phyloP scores from a whole-genome alignment of 2,888 invertebrate genomes.

The Deroplatys truncata region DNA sequence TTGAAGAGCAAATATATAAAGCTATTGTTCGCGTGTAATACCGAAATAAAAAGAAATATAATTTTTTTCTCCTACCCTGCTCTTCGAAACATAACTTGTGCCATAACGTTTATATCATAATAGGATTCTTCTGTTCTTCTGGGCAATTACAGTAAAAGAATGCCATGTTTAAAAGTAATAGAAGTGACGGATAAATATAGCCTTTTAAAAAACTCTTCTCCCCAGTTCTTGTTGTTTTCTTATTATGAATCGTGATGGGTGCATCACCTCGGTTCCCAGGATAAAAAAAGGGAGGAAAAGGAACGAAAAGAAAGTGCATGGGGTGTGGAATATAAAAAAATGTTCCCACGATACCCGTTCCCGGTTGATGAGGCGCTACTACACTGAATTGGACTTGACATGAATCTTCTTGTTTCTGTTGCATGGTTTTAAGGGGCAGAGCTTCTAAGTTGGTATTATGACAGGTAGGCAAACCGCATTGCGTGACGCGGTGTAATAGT shows the following conservation, averaged over 20 bases:
- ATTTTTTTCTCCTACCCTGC: neutral
- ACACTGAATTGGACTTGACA: neutral
- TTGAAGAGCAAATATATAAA: neutral
- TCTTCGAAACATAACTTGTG: slow-evolving; percentile 2
- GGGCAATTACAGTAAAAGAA: slow-evolving; percentile 25
- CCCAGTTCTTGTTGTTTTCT: neutral
- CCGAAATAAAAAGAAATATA: neutral
- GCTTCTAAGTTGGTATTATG: neutral
- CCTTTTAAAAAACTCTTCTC: neutral
- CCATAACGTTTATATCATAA: slow-evolving; percentile 19
- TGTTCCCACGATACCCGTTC: slow-evolving; percentile 17
- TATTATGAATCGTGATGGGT: slow-evolving; percentile 4
- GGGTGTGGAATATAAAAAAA: neutral
- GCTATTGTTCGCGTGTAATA: slow-evolving; percentile 1
- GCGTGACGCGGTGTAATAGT: neutral
- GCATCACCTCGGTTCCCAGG: slow-evolving; percentile 5
- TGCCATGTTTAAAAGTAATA: slow-evolving; percentile 23
- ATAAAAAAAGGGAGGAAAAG: neutral
- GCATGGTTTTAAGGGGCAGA: neutral
- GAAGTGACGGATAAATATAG: slow-evolving; percentile 16
- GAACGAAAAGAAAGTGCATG: neutral
- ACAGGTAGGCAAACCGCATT: slow-evolving; percentile 4
- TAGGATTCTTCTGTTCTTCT: slow-evolving; percentile 11
- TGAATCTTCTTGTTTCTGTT: neutral
- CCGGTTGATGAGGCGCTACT: neutral